Base-by-base conservation (phyloP, 2,113 vertebrate genomes). In the Gadus macrocephalus region DNA sequence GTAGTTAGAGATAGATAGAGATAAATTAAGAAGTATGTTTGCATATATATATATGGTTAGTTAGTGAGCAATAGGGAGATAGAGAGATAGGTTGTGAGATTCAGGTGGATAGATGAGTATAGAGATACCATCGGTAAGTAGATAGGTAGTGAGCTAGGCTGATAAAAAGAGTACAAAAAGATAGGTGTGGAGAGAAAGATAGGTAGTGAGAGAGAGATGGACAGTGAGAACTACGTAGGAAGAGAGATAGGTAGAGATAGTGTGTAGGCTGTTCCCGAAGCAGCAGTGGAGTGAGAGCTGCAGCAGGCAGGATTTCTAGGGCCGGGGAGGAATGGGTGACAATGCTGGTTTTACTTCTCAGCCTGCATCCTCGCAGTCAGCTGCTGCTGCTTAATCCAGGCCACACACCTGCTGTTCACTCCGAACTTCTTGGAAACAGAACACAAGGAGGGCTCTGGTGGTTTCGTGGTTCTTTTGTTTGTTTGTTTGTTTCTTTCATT, bases 341-440 rank as follows among this genome's bases (percentile, higher is more conserved):
- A 55, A 16, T 81, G 78, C 78, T 83, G 80, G 83, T 82, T 85
- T 80, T 80, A 73, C 70, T 75, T 49, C 31, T 15, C 69, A 81
- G 58, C 73, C 77, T 68, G 75, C 74, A 68, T 58, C 55, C 71
- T 74, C 80, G 78, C 15, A 65, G 69, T 66, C 79, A 74, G 78
- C 70, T 74, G 82, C 66, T 81, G 76, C 71, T 66, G 80, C 74
- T 66, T 69, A 70, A 83, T 85, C 74, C 76, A 85, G 85, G 85
- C 78, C 85, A 87, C 67, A 31, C 70, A 77, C 59, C 72, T 62
- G 8, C 53, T 73, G 14, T 66, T 70, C 20, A 55, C 64, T 65
- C 77, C 59, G 31, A 58, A n/a, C 55, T 58, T 49, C 12, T 14
- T 7, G 42, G 42, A 14, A 49, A 49, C 2, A 49, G 42, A 49